These are phyloP conservation scores for Chelidonichthys spinosus DNA, from an alignment of 2,797 vertebrate species.

Conservation along the genomic window DNA sequence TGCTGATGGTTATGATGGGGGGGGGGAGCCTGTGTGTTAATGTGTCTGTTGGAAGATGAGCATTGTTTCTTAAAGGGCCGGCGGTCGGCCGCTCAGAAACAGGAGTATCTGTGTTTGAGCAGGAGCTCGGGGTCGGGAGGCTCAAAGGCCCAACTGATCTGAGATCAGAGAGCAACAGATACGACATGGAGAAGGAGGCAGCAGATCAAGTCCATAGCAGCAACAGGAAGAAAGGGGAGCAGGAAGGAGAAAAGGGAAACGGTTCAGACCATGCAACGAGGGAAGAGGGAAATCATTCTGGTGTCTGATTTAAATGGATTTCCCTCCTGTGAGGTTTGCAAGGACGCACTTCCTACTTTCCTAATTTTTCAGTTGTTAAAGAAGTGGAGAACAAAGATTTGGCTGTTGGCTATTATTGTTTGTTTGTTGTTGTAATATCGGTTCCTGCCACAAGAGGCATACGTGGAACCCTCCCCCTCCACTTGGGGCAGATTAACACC, in stretches of 20 bases:
- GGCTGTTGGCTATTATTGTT: background rate
- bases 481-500: background rate
- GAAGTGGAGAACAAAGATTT: background rate
- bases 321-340: background rate
- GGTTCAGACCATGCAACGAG: constrained; percentile 57
- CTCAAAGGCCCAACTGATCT: constrained; percentile 86
- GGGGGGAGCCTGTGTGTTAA: constrained; percentile 10
- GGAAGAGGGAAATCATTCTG: constrained; percentile 8
- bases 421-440: background rate
- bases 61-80: constrained; percentile 63
- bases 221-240: constrained; percentile 46
- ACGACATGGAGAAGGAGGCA: constrained; percentile 54
- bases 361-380: background rate
- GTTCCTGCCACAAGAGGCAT: background rate
- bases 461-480: background rate
- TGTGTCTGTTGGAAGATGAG: constrained; percentile 43
- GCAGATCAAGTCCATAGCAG: constrained; percentile 12
- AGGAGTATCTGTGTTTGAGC: constrained; percentile 86
- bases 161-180: constrained; percentile 66
- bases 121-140: constrained; percentile 83
- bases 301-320: background rate
- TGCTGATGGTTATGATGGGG: constrained; percentile 52
- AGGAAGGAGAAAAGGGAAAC: constrained; percentile 48
- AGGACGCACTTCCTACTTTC: background rate
- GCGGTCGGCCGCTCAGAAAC: constrained; percentile 78